phyloP scores from a whole-genome alignment of 2,888 invertebrate genomes.

The Tenthredo scrophulariae region DNA sequence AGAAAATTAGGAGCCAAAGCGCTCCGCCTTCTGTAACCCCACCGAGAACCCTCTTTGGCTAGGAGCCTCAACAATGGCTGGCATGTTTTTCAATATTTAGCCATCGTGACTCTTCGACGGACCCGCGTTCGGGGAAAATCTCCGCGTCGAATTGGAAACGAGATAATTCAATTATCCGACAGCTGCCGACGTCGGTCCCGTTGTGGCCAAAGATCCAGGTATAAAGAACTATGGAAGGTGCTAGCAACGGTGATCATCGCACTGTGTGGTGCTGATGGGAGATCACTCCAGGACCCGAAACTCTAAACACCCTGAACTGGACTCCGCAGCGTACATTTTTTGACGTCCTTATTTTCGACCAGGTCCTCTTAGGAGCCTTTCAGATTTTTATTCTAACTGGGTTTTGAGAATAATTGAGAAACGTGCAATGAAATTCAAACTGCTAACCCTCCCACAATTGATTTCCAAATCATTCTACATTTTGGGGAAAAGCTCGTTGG shows the following conservation, averaged over 20 bases:
- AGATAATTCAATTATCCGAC: constrained; percentile 78
- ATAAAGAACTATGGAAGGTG: constrained; percentile 45
- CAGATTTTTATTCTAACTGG: not conserved
- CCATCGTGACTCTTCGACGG: constrained; percentile 77
- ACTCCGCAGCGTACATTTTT: not conserved
- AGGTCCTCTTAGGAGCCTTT: not conserved
- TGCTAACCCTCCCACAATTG: not conserved
- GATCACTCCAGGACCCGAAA: constrained; percentile 23
- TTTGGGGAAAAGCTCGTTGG: not conserved
- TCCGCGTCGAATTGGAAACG: constrained; percentile 78
- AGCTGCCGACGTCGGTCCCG: constrained; percentile 69
- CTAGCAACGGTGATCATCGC: constrained; percentile 41
- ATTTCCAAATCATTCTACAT: not conserved
- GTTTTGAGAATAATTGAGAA: not conserved
- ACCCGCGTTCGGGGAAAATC: constrained; percentile 71
- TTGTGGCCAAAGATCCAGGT: constrained; percentile 50
- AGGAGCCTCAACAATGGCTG: constrained; percentile 73
- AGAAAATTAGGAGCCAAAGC: constrained; percentile 40
- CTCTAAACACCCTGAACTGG: not conserved
- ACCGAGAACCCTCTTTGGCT: constrained; percentile 54
- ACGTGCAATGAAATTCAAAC: not conserved
- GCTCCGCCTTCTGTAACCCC: constrained; percentile 50
- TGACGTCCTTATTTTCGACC: not conserved
- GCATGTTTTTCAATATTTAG: constrained; percentile 78
- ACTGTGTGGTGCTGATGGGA: constrained; percentile 35